Evolutionary conservation across 2,113 vertebrate species (phyloP), one percentile per base, ranked within the genome.

Genomic region (Nothoprocta pentlandii): DNA sequence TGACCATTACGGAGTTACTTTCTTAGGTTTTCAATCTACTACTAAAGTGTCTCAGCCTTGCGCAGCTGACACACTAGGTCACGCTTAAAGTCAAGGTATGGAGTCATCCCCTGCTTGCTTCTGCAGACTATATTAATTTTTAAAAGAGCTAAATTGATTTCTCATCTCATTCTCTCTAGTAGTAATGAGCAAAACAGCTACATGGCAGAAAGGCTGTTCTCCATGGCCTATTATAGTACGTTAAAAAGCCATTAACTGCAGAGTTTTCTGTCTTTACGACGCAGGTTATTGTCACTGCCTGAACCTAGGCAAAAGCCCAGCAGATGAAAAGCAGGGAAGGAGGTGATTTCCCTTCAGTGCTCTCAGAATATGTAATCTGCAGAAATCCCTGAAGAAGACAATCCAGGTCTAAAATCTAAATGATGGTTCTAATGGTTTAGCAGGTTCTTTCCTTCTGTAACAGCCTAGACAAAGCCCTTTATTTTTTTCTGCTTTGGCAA

Each of bases 221-320:
- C 49, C 53, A 63, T 0, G 0, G 63, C 23, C 66, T 70, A 39
- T 81, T 84, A 76, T 6, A 88, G 77, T 51, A 46, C 19, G n/a
- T 89, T 93, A 92, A 95, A 95, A 93, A 79, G 17, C 25, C 83
- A 95, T 80, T 86, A 95, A 93, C 90, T 94, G 64, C 76, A 5
- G 0, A 7, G 19, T 66, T 90, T 88, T 47, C 34, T 64, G 61
- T 58, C 80, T 78, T 61, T 49, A 64, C 61, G 15, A 30, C 78
- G 36, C 7, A 78, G 70, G 85, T 78, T 83, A 49, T 36, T 79
- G 62, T 76, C 84, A 58, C 34, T 63, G 17, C 22, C 73, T 75
- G 61, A 85, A 61, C 39, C 53, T 26, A 0, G 2, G 70, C 53
- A 84, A 42, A 6, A 51, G 58, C 76, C 73, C 66, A 84, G 61